Conservation (phyloP, 2,797 vertebrate species). For the Falco novaeseelandiae region DNA sequence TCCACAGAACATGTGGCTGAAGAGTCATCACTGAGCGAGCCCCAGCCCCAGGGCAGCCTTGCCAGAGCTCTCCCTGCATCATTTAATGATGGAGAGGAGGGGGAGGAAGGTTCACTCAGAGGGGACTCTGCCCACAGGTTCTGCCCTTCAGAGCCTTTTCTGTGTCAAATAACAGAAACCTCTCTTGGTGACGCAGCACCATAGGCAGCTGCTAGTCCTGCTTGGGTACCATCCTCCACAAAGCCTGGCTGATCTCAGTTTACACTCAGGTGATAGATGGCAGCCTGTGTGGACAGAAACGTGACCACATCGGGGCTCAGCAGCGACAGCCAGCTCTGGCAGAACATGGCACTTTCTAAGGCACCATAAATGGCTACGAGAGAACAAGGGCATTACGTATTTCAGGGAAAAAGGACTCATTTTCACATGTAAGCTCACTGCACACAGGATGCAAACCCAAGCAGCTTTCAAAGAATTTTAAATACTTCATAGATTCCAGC, state of each 20-base stretch:
- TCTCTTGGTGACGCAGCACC: fast-evolving
- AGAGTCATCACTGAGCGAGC: neutral
- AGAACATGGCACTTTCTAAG: neutral
- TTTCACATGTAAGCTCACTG: neutral
- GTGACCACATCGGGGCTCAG: neutral
- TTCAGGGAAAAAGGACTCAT: neutral
- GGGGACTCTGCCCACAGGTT: neutral
- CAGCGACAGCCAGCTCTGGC: neutral
- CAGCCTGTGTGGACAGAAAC: neutral
- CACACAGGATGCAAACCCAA: neutral
- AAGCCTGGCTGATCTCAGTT: neutral
- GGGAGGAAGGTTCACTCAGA: neutral
- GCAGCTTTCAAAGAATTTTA: neutral
- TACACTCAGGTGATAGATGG: neutral
- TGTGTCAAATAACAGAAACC: neutral
- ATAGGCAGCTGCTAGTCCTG: neutral
- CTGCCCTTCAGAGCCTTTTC: neutral
- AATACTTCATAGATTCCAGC: neutral
- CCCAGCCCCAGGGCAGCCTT: neutral
- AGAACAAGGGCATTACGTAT: neutral
- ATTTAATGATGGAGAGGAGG: neutral
- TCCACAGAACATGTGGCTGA: neutral
- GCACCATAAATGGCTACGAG: neutral
- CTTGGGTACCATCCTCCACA: fast-evolving
- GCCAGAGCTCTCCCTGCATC: neutral